Evolutionary conservation across 2,113 vertebrate species (phyloP), one percentile per base, ranked within the genome.

Genomic region (Pygoscelis adeliae): DNA sequence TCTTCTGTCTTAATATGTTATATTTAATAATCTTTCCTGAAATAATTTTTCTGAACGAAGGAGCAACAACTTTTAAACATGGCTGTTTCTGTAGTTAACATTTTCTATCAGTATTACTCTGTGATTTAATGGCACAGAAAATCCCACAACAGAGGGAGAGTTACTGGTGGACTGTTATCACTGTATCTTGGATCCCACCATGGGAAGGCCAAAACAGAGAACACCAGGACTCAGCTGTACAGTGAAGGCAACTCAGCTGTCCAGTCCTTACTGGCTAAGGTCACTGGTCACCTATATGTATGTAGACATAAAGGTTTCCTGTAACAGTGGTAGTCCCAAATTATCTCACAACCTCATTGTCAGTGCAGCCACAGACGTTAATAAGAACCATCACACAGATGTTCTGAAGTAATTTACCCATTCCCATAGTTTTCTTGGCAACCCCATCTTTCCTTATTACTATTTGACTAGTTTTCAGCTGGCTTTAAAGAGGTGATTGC

Each of bases 381-480:
- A 8, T 12, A 34, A 66, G 18, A 65, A 27, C 13, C 40, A 5
- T 61, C 30, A 13, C 6, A 25, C 7, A 78, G 62, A 61, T 10
- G 0, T 79, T 79, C 81, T 89, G 36, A 21, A 72, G 21, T 55
- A 0, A 0, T 52, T 67, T 46, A 50, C 7, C 7, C 17, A 22
- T 76, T 34, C 19, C 25, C 14, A n/a, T 4, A 6, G 7, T 16
- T 79, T 86, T 82, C 26, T 50, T 74, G 38, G 16, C 10, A 91
- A 50, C 1, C 5, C 1, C 11, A 21, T 44, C 21, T 61, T 83
- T 66, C 26, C 13, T 50, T 46, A 29, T 11, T 52, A 10, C 10
- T 34, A 10, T 22, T 40, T 52, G n/a, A 46, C 11, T 47, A 15
- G 1, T 3, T 40, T 42, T 89, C 55, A 71, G 4, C 16, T 72